These are phyloP conservation scores for Agonopterix arenella DNA, from an alignment of 2,888 invertebrate genomes.

Conservation along the genomic window DNA sequence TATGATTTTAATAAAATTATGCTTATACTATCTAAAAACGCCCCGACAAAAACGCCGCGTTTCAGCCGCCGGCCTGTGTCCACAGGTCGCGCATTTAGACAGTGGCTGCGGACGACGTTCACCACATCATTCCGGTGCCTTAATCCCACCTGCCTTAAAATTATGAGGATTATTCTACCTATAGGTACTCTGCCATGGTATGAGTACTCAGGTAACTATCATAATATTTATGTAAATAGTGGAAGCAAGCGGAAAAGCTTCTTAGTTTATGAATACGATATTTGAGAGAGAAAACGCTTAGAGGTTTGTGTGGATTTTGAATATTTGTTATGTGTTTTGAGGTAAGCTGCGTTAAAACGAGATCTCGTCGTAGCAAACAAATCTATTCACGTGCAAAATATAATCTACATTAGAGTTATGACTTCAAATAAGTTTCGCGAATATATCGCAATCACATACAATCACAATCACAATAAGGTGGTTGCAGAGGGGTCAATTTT, in stretches of 20 bases:
- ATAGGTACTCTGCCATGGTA: background rate
- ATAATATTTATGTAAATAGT: constrained; percentile 4
- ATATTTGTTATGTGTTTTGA: no score
- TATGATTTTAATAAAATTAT: no score
- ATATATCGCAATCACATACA: no score
- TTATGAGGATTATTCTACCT: constrained; percentile 12
- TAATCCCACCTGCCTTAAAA: constrained; percentile 26
- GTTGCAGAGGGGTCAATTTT: no score
- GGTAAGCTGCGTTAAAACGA: no score
- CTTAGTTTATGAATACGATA: background rate
- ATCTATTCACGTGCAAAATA: no score
- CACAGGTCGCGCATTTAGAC: constrained; percentile 12
- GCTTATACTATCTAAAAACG: background rate
- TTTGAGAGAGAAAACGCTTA: background rate
- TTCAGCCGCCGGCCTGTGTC: constrained; percentile 8
- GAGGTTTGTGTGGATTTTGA: no score
- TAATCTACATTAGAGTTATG: no score
- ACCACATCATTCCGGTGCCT: constrained; percentile 17
- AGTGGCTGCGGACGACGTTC: constrained; percentile 8
- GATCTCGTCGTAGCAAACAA: no score
- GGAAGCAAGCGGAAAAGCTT: constrained; percentile 3
- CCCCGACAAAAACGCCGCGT: constrained; percentile 11
- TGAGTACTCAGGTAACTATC: constrained; percentile 2
- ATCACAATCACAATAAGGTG: no score
- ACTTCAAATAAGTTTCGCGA: no score